Evolutionary conservation across 1,140 invertebrate genomes (phyloP), one percentile per base, ranked within the genome.

Genomic region (Nasonia giraulti): DNA sequence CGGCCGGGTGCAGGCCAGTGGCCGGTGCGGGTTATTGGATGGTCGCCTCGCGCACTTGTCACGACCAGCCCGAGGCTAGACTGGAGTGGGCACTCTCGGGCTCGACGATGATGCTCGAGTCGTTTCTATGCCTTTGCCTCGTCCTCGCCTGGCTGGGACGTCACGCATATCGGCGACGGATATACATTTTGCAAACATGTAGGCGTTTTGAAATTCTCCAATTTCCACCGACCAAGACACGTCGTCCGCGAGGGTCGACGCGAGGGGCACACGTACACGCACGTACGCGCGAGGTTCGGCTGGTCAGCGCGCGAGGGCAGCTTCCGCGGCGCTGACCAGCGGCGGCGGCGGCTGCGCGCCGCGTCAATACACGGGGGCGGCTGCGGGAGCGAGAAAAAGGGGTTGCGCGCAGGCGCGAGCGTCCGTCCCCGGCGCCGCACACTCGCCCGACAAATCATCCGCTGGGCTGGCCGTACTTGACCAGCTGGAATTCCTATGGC

Each of bases 1-100:
- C 47, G 47, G 74, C 69, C 31, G 81, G 62, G 75, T 77, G 74
- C 85, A 85, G 88, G 88, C 88, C 87, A 89, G 89, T 89, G 90
- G 89, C 89, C 88, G 87, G 89, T 91, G 90, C 88, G 90, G 91
- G 88, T 92, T 91, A 92, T 92, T 91, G 90, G 91, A 91, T 90
- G 88, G 89, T 86, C 90, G 89, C 88, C 90, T 91, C 90, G 89
- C 89, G 89, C 90, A 89, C 90, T 91, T 91, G 91, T 90, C 90
- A 90, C 89, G 88, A 88, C 17, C n/a, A 33, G n/a, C 50, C 23
- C 31, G 2, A 7, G 17, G 55, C 17, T 62, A n/a, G 20, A n/a
- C 6, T 62, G 55, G 14, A 55, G 12, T 55, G 50, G 50, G 33
- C 33, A 37, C 33, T 37, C 33, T 2, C 27, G 27, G 33, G 33